Evolutionary conservation across 2,797 vertebrate genomes (phyloP).

Genomic region (Selene dorsalis): DNA sequence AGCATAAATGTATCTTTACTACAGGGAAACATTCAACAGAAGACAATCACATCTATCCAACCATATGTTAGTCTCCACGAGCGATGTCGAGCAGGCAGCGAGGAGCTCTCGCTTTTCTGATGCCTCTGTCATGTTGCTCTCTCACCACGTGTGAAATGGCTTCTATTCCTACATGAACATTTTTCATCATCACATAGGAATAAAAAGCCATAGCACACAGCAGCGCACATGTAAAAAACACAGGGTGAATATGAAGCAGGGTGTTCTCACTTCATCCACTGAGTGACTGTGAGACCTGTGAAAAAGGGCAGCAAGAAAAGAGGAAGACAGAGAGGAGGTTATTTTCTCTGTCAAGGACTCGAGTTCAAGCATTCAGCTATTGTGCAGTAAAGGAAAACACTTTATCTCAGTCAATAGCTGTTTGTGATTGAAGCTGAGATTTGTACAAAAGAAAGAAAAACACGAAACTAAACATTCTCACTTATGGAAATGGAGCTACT

Average conservation of each 20-base stretch:
- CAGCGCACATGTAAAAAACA: conserved; percentile 82
- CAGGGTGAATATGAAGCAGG: conserved; percentile 4
- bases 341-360: conserved; percentile 33
- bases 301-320: conserved; percentile 24
- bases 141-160: conserved; percentile 98
- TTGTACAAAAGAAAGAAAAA: not conserved
- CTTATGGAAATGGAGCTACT: not conserved
- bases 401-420: not conserved
- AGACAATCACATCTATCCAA: conserved; percentile 67
- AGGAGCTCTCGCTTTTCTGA: conserved; percentile 37
- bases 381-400: conserved; percentile 19
- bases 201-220: conserved; percentile 99
- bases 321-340: conserved; percentile 32
- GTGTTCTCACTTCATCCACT: conserved; percentile 19
- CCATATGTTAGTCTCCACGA: conserved; percentile 45
- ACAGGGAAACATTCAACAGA: conserved; percentile 57
- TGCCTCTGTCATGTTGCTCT: conserved; percentile 81
- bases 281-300: conserved; percentile 53
- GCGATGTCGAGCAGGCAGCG: conserved; percentile 24
- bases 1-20: conserved; percentile 64
- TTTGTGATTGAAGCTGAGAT: not conserved
- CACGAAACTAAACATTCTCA: not conserved
- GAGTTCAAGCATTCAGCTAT: conserved; percentile 26
- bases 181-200: conserved; percentile 99
- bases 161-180: conserved; percentile 99